Conservation (phyloP, 37 sponge, comb jelly and placozoan species). For the Axinella damicornis region DNA sequence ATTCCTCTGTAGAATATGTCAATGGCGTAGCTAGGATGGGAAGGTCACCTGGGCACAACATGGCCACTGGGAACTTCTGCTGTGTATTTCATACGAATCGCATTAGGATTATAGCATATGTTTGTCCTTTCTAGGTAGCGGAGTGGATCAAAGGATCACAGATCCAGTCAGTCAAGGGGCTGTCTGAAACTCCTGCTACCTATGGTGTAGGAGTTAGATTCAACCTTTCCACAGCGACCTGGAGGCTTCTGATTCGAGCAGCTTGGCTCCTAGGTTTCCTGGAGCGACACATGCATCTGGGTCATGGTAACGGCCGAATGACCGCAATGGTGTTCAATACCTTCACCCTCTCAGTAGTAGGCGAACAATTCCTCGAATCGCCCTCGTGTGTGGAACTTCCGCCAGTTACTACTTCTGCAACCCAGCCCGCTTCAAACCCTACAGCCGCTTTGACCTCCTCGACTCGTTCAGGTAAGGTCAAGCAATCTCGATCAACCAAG, state of each 20-base stretch:
- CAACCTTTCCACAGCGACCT: background rate
- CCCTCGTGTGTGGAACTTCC: background rate
- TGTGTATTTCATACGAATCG: too few relatives aligned
- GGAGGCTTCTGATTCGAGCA: slow-evolving; percentile 36
- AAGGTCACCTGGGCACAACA: too few relatives aligned
- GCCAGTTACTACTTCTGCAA: background rate
- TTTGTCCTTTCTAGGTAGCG: too few relatives aligned
- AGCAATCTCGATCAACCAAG: slow-evolving; percentile 10
- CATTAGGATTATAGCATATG: too few relatives aligned
- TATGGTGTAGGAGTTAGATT: slow-evolving; percentile 12
- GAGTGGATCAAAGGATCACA: too few relatives aligned
- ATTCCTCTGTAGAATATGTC: too few relatives aligned
- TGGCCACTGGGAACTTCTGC: too few relatives aligned
- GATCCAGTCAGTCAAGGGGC: too few relatives aligned
- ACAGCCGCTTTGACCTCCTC: background rate
- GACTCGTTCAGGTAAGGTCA: background rate
- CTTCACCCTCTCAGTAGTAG: slow-evolving; percentile 16
- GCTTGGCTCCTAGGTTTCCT: slow-evolving; percentile 35
- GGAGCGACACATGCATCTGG: slow-evolving; percentile 22
- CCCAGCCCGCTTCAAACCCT: background rate
- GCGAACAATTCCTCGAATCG: background rate
- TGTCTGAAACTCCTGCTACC: too few relatives aligned
- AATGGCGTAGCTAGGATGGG: too few relatives aligned
- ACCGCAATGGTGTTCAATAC: slow-evolving; percentile 28
- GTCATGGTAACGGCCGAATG: slow-evolving; percentile 12